Conservation (phyloP, 2,797 vertebrate genomes). For the Coregonus sp. region DNA sequence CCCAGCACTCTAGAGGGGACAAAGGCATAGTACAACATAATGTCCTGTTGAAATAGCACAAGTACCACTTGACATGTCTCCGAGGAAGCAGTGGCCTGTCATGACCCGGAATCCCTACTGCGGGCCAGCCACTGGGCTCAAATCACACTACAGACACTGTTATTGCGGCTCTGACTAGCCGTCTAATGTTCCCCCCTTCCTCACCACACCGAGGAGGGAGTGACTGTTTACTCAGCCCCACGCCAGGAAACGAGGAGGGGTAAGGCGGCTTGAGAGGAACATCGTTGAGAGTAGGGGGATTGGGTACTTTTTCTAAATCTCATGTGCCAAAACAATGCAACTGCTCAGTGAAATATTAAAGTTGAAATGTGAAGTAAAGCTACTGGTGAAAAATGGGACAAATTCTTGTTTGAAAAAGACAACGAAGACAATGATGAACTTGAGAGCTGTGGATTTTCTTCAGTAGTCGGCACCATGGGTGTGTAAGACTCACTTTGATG, state of each 20-base stretch:
- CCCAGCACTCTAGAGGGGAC: neutral
- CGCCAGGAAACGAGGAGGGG: slow-evolving; percentile 37
- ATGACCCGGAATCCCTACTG: slow-evolving; percentile 28
- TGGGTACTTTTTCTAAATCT: neutral
- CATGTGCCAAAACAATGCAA: slow-evolving; percentile 11
- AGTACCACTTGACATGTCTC: slow-evolving; percentile 47
- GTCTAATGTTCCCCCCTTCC: slow-evolving; percentile 13
- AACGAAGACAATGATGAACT: neutral
- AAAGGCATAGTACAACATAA: slow-evolving; percentile 16
- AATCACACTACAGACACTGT: slow-evolving; percentile 47
- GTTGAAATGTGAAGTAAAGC: neutral
- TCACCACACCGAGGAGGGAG: slow-evolving; percentile 27
- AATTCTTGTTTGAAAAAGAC: neutral
- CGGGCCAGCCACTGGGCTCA: slow-evolving; percentile 17
- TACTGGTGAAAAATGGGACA: neutral
- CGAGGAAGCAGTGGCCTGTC: slow-evolving; percentile 37
- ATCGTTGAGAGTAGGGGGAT: neutral
- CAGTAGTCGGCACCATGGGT: neutral
- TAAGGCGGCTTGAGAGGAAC: slow-evolving; percentile 13
- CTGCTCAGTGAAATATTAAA: slow-evolving; percentile 7
- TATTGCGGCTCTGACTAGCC: slow-evolving; percentile 50
- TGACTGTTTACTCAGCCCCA: slow-evolving; percentile 41
- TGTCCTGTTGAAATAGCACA: slow-evolving; percentile 9
- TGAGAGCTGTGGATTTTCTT: neutral
- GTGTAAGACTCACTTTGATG: neutral